Conservation (phyloP, 2,888 invertebrate genomes). For the Conistra vaccinii region DNA sequence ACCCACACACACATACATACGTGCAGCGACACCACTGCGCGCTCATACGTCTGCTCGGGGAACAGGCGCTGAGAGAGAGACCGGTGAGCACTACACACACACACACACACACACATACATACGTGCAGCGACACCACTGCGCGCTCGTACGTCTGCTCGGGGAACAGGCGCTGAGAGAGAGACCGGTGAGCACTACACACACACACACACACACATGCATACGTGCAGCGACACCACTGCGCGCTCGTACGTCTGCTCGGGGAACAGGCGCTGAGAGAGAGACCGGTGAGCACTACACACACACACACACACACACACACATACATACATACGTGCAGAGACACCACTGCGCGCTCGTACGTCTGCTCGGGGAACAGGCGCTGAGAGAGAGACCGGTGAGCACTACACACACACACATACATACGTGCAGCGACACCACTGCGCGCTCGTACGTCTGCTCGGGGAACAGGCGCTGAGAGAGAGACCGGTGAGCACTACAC, state of each 20-base stretch:
- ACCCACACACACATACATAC: neutral
- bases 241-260: too few relatives aligned
- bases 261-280: too few relatives aligned
- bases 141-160: conserved; percentile 13
- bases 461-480: conserved; percentile 7
- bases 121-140: conserved; percentile 1
- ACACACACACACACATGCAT: neutral
- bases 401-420: neutral
- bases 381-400: conserved; percentile 1
- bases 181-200: conserved; percentile 4
- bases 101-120: neutral
- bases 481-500: neutral
- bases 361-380: neutral
- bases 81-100: neutral
- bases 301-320: too few relatives aligned
- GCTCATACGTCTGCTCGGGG: conserved; percentile 12
- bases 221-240: too few relatives aligned
- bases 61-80: conserved; percentile 8
- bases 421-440: conserved; percentile 4
- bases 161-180: conserved; percentile 7
- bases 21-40: conserved; percentile 7
- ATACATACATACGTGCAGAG: neutral
- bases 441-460: conserved; percentile 12
- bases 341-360: neutral
- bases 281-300: too few relatives aligned